Evolutionary conservation across 1,140 invertebrate genomes (phyloP).

Genomic region (Drosophila pachea): DNA sequence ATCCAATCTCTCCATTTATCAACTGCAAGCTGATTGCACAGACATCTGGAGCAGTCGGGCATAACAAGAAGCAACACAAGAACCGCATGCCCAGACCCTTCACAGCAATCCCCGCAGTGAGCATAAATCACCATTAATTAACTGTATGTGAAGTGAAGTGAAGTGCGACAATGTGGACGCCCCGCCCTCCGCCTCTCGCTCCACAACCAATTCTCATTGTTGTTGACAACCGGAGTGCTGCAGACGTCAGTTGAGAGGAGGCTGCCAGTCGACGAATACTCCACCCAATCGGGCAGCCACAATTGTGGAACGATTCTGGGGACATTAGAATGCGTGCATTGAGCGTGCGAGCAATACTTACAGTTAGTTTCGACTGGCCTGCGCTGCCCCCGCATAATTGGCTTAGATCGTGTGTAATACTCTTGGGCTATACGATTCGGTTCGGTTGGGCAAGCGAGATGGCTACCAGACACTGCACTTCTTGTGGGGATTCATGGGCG

Average conservation of each 20-base stretch:
- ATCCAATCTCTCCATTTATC: background rate
- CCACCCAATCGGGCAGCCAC: constrained; percentile 31
- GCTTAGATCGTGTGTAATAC: constrained; percentile 51
- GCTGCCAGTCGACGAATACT: constrained; percentile 24
- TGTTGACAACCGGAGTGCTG: too few relatives aligned
- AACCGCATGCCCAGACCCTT: background rate
- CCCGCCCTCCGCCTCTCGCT: background rate
- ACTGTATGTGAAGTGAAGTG: constrained; percentile 48
- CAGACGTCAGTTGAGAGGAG: constrained; percentile 8
- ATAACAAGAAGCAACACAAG: constrained; percentile 9
- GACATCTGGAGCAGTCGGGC: constrained; percentile 59
- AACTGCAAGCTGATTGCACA: constrained; percentile 47
- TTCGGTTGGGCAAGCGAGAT: background rate
- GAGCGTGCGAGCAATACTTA: constrained; percentile 50
- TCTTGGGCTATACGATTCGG: constrained; percentile 38
- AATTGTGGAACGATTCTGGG: constrained; percentile 37
- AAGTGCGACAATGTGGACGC: constrained; percentile 59
- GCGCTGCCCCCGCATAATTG: constrained; percentile 22
- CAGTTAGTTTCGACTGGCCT: constrained; percentile 31
- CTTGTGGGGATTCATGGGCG: constrained; percentile 89
- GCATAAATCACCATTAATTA: constrained; percentile 75
- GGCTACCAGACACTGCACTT: constrained; percentile 85
- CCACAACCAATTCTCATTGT: too few relatives aligned
- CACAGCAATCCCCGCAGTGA: constrained; percentile 34
- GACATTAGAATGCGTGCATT: constrained; percentile 1